Base-by-base conservation (phyloP, 2,888 invertebrate species). In the Antitype chi region DNA sequence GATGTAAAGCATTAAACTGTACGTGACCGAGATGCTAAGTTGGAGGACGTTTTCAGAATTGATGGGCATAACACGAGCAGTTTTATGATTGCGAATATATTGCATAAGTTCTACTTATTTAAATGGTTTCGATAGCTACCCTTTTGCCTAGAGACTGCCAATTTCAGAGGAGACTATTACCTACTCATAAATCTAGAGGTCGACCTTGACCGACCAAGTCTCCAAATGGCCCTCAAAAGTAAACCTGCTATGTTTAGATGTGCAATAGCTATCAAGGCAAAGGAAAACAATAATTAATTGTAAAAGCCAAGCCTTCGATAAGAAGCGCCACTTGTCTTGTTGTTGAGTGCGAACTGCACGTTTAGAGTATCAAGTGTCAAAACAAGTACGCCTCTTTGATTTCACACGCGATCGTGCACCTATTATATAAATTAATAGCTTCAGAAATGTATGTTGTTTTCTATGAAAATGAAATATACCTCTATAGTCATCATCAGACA, bases 1-100 rank as follows among this genome's bases (percentile, higher is more conserved):
- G 52, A 78, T 77, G 81, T 80, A 76, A 80, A 77, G 74, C 72
- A 84, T 83, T 86, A 80, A 78, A 79, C 53, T 76, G 59, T 81
- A 87, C 87, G 87, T 88, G 88, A 81, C 70, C 28, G n/a, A 71
- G 72, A 70, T 84, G 53, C 77, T 71, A 80, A 88, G 55, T 71
- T 38, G 23, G 66, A 73, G 38, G 32, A 78, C 55, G 66, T 43
- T 74, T 67, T 57, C 5, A 49, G 62, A 72, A 80, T 84, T 71
- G 57, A 79, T 75, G 76, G 64, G 28, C 43, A 62, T 73, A 62
- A 57, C 59, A 72, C 43, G 38, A 72, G 25, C 17, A 13, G 53
- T 72, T 85, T 76, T 77, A 77, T 72, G 60, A 28, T 23, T 43
- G 8, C 32, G 23, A 47, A 62, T 57, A 47, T 71, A 17, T 70